phyloP scores from a whole-genome alignment of 2,113 vertebrate species.

The Triplophysa tibetana region DNA sequence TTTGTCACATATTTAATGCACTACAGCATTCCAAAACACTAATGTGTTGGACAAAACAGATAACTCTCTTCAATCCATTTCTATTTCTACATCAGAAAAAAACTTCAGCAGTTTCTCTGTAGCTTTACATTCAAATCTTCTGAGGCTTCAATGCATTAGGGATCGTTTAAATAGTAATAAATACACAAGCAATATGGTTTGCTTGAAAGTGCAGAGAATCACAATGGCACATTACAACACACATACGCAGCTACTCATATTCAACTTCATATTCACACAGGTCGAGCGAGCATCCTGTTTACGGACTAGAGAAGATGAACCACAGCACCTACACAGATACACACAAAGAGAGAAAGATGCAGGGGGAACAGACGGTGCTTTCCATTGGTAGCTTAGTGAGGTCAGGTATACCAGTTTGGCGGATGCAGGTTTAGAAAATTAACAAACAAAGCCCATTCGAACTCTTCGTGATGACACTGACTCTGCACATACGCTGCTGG shows the following conservation, averaged over 20 bases:
- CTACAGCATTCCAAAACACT: neutral
- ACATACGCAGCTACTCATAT: conserved; percentile 43
- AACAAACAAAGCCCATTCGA: conserved; percentile 24
- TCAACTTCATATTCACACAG: conserved; percentile 38
- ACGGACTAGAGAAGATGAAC: conserved; percentile 54
- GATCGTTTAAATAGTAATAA: conserved; percentile 21
- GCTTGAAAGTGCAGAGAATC: conserved; percentile 11
- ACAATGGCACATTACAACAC: conserved; percentile 52
- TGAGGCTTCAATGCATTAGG: neutral
- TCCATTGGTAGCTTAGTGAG: conserved; percentile 67
- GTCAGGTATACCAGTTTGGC: conserved; percentile 68
- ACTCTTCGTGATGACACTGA: neutral
- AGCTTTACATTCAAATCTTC: neutral
- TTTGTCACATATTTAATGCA: neutral
- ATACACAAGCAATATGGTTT: conserved; percentile 38
- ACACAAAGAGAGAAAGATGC: neutral
- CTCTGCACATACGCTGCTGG: neutral
- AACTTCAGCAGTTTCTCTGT: too few relatives aligned
- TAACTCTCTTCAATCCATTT: too few relatives aligned
- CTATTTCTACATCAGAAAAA: too few relatives aligned
- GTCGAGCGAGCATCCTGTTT: conserved; percentile 58
- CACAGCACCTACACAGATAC: conserved; percentile 44
- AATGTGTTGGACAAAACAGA: neutral
- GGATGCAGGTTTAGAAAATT: conserved; percentile 57
- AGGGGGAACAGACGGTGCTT: conserved; percentile 62